Evolutionary conservation across 2,888 invertebrate species (phyloP), one percentile per base, ranked within the genome.

Genomic region (Ichneumoninae sp.): DNA sequence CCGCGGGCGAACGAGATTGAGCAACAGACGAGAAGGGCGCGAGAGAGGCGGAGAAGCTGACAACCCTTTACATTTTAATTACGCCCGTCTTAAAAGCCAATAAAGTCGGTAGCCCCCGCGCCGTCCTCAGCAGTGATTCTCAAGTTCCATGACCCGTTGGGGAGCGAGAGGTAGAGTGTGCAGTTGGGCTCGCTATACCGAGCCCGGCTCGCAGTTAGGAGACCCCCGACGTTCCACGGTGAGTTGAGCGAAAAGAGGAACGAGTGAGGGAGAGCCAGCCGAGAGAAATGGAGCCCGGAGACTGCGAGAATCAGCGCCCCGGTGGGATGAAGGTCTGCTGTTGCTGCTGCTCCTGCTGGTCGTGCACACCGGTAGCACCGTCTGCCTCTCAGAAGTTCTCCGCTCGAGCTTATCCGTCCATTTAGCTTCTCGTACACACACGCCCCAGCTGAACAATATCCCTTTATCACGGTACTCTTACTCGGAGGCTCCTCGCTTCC

Each of bases 41-140:
- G 77, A 83, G 87, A 83, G 69, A 80, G 83, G 81, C 71, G 75
- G 87, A 81, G 82, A 82, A 85, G 83, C 89, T 90, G 90, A 90
- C 90, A 91, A 91, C 91, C 91, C 91, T 92, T 91, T 90, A 91
- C 90, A 91, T 91, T 92, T 92, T 92, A 92, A 92, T 92, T 92
- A 91, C 90, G 88, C 89, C 86, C 88, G 89, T 90, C 90, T 91
- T 91, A 90, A 91, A 92, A 90, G 91, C 90, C 90, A 91, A 92
- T 92, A 91, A 90, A 91, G 89, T 90, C 91, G 87, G 83, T 26
- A 16, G 30, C 60, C 60, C 70, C 60, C 65, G 84, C 80, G 81
- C 82, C 86, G 82, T 76, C 69, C 78, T 57, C 57, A 76, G 72
- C 89, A 89, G 88, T 81, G 87, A 87, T 82, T 88, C 90, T 89